These are phyloP conservation scores for Crepidodera aurea DNA, from an alignment of 2,888 invertebrate genomes.

Conservation along the genomic window DNA sequence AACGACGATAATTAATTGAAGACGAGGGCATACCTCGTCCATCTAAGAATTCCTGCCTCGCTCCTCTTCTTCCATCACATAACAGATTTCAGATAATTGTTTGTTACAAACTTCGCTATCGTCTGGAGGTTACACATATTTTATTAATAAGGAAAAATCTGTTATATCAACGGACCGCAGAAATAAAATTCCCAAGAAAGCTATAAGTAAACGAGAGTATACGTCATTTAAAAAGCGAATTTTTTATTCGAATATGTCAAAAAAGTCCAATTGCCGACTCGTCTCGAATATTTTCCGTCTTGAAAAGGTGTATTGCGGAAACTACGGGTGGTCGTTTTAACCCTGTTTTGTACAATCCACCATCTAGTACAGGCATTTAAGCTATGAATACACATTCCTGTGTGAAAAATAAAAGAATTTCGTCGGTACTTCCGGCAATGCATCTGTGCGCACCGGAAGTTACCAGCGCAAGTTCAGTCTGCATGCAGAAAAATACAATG, in stretches of 20 bases:
- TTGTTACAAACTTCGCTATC: conserved; percentile 5
- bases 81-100: conserved; percentile 25
- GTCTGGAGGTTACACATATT: too few relatives aligned
- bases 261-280: too few relatives aligned
- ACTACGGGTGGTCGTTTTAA: not conserved
- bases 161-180: too few relatives aligned
- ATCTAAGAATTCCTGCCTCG: conserved; percentile 18
- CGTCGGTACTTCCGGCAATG: conserved; percentile 30
- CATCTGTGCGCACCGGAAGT: conserved; percentile 16
- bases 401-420: conserved; percentile 27
- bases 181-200: too few relatives aligned
- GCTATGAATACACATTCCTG: conserved; percentile 21
- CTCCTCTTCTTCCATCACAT: conserved; percentile 12
- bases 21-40: conserved; percentile 30
- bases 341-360: not conserved
- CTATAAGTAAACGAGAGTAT: too few relatives aligned
- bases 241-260: too few relatives aligned
- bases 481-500: conserved; percentile 9
- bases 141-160: too few relatives aligned
- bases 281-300: too few relatives aligned
- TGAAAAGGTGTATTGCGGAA: too few relatives aligned
- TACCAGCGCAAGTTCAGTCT: not conserved
- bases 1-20: conserved; percentile 35
- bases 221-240: too few relatives aligned
- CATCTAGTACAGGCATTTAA: conserved; percentile 2